Conservation (phyloP, 2,113 vertebrate species). For the Machaerirhynchus nigripectus region DNA sequence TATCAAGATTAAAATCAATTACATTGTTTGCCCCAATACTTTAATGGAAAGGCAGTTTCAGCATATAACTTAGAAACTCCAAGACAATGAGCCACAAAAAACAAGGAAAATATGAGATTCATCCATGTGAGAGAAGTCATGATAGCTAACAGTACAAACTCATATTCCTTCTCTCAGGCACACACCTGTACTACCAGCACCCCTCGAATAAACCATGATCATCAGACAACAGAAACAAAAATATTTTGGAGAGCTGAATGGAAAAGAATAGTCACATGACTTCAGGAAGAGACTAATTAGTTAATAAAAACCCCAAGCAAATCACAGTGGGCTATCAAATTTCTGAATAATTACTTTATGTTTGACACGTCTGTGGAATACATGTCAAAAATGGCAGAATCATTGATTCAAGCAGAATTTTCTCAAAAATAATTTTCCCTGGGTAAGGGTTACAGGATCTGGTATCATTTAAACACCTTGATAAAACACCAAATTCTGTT, state of each 20-base stretch:
- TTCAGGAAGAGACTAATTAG: not conserved
- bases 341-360: not conserved
- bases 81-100: not conserved
- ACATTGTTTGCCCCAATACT: not conserved
- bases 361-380: not conserved
- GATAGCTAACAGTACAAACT: not conserved
- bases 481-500: not conserved
- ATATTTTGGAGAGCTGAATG: not conserved
- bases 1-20: not conserved
- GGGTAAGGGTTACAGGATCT: not conserved
- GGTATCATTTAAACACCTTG: not conserved
- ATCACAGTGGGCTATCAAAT: not conserved
- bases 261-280: not conserved
- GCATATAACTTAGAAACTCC: not conserved
- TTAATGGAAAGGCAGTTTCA: not conserved
- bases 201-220: not conserved
- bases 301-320: not conserved
- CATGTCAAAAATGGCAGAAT: not conserved
- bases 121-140: not conserved
- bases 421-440: not conserved
- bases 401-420: not conserved
- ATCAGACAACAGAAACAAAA: not conserved
- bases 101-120: not conserved
- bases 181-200: not conserved
- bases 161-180: not conserved